Base-by-base conservation (phyloP, 2,888 invertebrate genomes). In the Eledona agricola region DNA sequence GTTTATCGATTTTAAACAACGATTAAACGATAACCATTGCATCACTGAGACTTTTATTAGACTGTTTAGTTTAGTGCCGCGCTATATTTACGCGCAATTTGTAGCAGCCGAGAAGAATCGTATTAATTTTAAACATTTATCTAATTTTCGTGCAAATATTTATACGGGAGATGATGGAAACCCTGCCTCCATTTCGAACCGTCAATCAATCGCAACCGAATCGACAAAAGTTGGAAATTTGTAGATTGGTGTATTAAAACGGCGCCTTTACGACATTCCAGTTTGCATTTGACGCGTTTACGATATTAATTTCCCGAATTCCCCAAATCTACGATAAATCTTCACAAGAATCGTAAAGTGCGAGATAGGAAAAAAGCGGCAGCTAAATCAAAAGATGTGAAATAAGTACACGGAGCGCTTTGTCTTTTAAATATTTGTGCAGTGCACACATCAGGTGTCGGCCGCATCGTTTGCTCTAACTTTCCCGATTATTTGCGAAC, bases 311-410 rank as follows among this genome's bases (percentile, higher is more conserved):
- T 42, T 42, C 19, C 19, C 32, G 31, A 43, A 32, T 43, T 59
- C 59, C 59, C 63, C 61, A 60, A 59, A 63, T 59, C 58, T 37
- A 43, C 38, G 38, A 58, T 65, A 65, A 61, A 64, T 63, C 60
- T 56, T 55, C 54, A 53, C 51, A n/a, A n/a, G n/a, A n/a, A n/a
- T n/a, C n/a, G n/a, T n/a, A n/a, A n/a, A n/a, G n/a, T n/a, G n/a
- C n/a, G n/a, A n/a, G n/a, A n/a, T n/a, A n/a, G n/a, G n/a, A n/a
- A n/a, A n/a, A n/a, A n/a, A n/a, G n/a, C n/a, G n/a, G n/a, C n/a
- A n/a, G n/a, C n/a, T n/a, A n/a, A n/a, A n/a, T n/a, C n/a, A n/a
- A n/a, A n/a, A n/a, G n/a, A n/a, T n/a, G 20, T 31, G 38, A 32
- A 45, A 23, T 6, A 32, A 19, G 15, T 17, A 29, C 9, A 32